Conservation (phyloP, 2,113 vertebrate genomes). For the Labeo catla region DNA sequence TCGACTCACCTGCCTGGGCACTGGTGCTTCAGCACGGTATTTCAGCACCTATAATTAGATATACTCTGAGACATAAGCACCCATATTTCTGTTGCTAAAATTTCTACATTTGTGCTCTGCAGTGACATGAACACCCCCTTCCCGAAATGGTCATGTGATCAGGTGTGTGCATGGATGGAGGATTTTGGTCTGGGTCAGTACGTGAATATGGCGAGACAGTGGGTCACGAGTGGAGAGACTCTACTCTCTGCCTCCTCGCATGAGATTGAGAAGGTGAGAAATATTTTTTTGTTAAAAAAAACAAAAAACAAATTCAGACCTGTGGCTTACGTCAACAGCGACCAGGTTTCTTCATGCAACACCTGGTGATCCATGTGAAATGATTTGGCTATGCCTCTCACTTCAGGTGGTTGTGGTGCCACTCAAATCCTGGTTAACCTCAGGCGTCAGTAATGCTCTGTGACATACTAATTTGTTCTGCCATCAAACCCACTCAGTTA, state of each 20-base stretch:
- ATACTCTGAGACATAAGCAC: not conserved
- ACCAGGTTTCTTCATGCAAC: not conserved
- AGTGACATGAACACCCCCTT: constrained; percentile 82
- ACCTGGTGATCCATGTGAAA: constrained; percentile 22
- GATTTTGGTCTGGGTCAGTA: constrained; percentile 92
- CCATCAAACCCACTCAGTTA: not conserved
- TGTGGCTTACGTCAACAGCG: not conserved
- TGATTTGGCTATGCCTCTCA: constrained; percentile 25
- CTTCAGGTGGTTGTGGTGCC: not conserved
- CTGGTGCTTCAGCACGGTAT: constrained; percentile 51
- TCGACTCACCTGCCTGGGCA: constrained; percentile 80
- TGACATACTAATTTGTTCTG: not conserved
- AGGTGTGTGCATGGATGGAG: constrained; percentile 92
- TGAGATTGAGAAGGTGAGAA: constrained; percentile 93
- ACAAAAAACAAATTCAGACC: not conserved
- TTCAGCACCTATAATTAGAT: not conserved
- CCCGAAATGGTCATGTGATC: constrained; percentile 90
- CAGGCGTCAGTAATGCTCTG: constrained; percentile 55
- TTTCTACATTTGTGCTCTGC: not conserved
- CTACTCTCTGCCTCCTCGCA: constrained; percentile 87
- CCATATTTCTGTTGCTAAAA: not conserved
- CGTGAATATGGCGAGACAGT: constrained; percentile 84
- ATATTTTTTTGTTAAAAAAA: not conserved
- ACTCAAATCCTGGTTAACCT: constrained; percentile 39
- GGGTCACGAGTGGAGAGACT: constrained; percentile 88